Evolutionary conservation across 2,888 invertebrate genomes (phyloP).

Genomic region (Ophion obscuratus): DNA sequence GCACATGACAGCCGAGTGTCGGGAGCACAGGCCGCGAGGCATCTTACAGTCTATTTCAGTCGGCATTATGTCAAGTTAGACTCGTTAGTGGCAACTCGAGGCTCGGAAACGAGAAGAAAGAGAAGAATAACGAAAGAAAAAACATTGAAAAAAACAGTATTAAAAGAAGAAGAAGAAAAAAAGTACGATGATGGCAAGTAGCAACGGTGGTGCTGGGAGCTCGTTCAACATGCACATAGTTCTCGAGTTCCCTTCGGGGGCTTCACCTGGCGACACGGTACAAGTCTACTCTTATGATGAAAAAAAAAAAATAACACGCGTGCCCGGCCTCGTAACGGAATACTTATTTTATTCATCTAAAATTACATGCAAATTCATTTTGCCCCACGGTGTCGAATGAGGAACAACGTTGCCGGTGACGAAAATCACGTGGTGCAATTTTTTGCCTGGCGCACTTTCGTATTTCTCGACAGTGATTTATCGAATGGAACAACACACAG

Average conservation of each 20-base stretch:
- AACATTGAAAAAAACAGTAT: slow-evolving; percentile 33
- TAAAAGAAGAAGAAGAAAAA: slow-evolving; percentile 70
- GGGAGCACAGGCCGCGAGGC: slow-evolving; percentile 70
- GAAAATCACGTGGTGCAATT: neutral
- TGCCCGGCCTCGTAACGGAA: slow-evolving; percentile 29
- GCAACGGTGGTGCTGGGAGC: slow-evolving; percentile 78
- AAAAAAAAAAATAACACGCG: slow-evolving; percentile 40
- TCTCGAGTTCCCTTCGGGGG: slow-evolving; percentile 60
- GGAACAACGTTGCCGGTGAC: neutral
- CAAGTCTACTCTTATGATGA: slow-evolving; percentile 24
- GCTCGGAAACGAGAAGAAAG: slow-evolving; percentile 46
- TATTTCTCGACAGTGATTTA: no score
- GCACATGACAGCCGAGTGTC: slow-evolving; percentile 51
- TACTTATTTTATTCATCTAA: slow-evolving; percentile 35
- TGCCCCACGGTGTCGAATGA: neutral
- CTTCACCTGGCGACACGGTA: slow-evolving; percentile 46
- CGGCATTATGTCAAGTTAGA: slow-evolving; percentile 84
- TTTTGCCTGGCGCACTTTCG: neutral
- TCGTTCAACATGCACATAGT: slow-evolving; percentile 82
- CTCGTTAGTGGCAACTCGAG: slow-evolving; percentile 81
- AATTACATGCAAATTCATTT: slow-evolving; percentile 39
- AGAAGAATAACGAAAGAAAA: slow-evolving; percentile 75
- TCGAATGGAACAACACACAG: no score
- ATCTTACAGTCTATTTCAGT: slow-evolving; percentile 82
- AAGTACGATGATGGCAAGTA: slow-evolving; percentile 41